Evolutionary conservation across 1,140 invertebrate species (phyloP).

Genomic region (Eufriesea mexicana): DNA sequence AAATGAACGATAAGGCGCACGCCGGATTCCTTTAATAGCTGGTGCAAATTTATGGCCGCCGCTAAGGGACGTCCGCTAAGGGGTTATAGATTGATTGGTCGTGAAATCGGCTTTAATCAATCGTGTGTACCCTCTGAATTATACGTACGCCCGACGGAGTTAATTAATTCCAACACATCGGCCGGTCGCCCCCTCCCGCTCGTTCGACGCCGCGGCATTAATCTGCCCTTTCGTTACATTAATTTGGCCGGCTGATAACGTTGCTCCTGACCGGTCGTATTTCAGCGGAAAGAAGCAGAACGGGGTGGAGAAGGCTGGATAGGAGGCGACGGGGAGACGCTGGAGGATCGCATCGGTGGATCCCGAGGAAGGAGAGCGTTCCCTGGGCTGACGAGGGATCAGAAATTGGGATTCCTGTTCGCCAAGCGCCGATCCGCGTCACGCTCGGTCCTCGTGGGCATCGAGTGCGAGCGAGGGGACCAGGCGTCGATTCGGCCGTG

Average conservation of each 20-base stretch:
- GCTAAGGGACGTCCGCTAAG: conserved; percentile 28
- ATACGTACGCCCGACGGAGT: conserved; percentile 39
- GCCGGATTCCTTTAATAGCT: conserved; percentile 58
- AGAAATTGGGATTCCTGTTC: conserved; percentile 18
- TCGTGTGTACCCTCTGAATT: conserved; percentile 52
- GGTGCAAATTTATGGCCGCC: conserved; percentile 62
- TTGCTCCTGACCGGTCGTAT: conserved; percentile 3
- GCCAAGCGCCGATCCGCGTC: not conserved
- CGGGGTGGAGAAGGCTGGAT: not conserved
- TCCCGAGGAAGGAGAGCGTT: not conserved
- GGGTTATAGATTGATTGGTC: conserved; percentile 61
- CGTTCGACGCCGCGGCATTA: conserved; percentile 23
- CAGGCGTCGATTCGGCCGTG: conserved; percentile 68
- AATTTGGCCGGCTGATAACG: conserved; percentile 36
- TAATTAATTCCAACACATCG: conserved; percentile 55
- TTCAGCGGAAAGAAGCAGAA: conserved; percentile 1
- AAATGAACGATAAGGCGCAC: conserved; percentile 65
- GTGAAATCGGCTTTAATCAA: conserved; percentile 63
- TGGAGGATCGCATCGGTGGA: no score
- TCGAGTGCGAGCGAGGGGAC: not conserved
- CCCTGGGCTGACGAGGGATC: not conserved
- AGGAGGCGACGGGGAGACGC: not conserved
- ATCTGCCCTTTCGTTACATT: conserved; percentile 43
- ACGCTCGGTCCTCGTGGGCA: conserved; percentile 17
- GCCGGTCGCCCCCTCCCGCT: conserved; percentile 17